phyloP scores from a whole-genome alignment of 2,797 vertebrate species.

The Megalops cyprinoides region DNA sequence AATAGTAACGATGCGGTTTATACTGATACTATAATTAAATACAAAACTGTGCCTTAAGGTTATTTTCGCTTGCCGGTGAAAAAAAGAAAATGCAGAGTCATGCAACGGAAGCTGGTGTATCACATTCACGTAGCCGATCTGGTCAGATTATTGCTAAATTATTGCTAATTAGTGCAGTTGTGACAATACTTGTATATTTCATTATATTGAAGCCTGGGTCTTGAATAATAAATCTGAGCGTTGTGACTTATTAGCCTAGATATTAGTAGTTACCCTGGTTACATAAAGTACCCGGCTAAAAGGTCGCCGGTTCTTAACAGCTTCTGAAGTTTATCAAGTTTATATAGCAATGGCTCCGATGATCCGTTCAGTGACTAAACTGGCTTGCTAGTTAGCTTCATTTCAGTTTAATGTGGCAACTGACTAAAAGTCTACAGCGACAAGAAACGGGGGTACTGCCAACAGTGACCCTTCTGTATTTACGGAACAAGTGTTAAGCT shows the following conservation, averaged over 20 bases:
- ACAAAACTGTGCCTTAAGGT: no score
- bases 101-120: constrained; percentile 13
- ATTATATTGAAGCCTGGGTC: background rate
- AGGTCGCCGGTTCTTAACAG: constrained; percentile 18
- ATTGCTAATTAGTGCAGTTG: background rate
- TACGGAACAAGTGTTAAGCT: background rate
- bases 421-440: background rate
- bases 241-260: background rate
- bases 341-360: background rate
- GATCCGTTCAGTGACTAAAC: background rate
- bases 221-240: background rate
- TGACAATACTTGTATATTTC: background rate
- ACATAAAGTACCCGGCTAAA: constrained; percentile 44
- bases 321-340: constrained; percentile 5
- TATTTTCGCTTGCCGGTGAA: background rate
- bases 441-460: background rate
- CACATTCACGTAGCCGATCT: background rate
- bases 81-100: constrained; percentile 60
- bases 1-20: no score
- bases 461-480: no score
- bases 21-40: no score
- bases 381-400: background rate
- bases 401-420: background rate
- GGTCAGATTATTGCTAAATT: background rate
- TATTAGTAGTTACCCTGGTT: constrained; percentile 40